phyloP scores from a whole-genome alignment of 2,888 invertebrate species.

The Sipha maydis region DNA sequence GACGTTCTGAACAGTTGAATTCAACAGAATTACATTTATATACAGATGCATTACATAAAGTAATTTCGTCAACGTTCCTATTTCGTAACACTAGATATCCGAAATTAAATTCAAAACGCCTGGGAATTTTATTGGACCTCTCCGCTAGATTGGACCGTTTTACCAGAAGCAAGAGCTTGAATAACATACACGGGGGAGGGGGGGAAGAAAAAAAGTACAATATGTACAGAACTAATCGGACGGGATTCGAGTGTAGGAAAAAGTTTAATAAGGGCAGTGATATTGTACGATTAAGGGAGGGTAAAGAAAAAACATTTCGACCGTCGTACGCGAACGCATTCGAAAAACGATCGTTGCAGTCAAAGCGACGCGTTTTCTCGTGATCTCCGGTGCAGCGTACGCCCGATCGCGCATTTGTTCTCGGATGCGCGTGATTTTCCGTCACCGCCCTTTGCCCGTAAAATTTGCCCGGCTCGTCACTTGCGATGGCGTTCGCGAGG shows the following conservation, averaged over 20 bases:
- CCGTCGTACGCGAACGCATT: too few species aligned
- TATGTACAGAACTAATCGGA: background rate
- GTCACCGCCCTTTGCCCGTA: too few species aligned
- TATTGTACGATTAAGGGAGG: too few species aligned
- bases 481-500: too few species aligned
- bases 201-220: background rate
- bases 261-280: too few species aligned
- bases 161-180: background rate
- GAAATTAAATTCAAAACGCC: conserved; percentile 16
- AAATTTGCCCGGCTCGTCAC: too few species aligned
- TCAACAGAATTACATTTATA: background rate
- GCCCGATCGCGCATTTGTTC: too few species aligned
- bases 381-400: too few species aligned
- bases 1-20: background rate
- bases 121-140: background rate
- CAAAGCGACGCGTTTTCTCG: too few species aligned
- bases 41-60: background rate
- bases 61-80: background rate
- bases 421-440: too few species aligned
- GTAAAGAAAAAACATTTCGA: too few species aligned
- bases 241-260: background rate
- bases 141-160: conserved; percentile 15
- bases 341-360: too few species aligned
- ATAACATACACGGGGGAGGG: background rate
- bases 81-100: background rate